Percentiles rank a stretch among this genome's conserved stretches.
Evolutionary conservation across 2,113 vertebrate genomes (phyloP).

Genomic region (Sylvia atricapilla): DNA sequence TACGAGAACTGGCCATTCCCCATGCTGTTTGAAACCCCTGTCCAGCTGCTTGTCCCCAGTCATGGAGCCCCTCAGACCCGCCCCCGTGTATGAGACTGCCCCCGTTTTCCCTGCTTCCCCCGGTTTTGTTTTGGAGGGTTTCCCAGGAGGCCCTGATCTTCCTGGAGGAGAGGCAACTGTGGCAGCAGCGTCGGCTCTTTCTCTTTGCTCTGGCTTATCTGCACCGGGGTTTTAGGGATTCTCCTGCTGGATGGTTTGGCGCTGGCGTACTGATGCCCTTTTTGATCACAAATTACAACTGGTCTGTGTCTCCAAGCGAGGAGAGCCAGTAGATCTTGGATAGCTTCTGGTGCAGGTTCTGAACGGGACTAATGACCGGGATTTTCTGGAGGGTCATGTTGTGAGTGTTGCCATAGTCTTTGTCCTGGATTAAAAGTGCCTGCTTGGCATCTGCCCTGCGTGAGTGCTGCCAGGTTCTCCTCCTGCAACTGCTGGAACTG

Average conservation of each 20-base stretch:
- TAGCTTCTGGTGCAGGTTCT: too few species aligned
- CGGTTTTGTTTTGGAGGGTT: too few species aligned
- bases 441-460: neutral
- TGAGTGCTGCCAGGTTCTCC: neutral
- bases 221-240: accelerated
- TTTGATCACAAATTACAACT: accelerated
- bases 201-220: accelerated
- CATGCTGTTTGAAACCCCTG: accelerated
- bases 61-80: too few species aligned
- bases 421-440: neutral
- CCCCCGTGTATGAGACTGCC: too few species aligned
- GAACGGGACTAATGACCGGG: too few species aligned
- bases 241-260: neutral
- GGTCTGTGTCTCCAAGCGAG: accelerated
- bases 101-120: neutral
- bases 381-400: neutral
- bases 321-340: neutral
- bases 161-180: neutral
- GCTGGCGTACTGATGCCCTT: accelerated
- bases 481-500: neutral
- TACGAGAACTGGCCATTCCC: neutral
- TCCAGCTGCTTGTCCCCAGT: neutral
- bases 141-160: accelerated
- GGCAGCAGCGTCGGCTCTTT: accelerated
- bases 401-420: neutral